Evolutionary conservation across 1,140 invertebrate species (phyloP).

Genomic region (Tetramorium alpestre): DNA sequence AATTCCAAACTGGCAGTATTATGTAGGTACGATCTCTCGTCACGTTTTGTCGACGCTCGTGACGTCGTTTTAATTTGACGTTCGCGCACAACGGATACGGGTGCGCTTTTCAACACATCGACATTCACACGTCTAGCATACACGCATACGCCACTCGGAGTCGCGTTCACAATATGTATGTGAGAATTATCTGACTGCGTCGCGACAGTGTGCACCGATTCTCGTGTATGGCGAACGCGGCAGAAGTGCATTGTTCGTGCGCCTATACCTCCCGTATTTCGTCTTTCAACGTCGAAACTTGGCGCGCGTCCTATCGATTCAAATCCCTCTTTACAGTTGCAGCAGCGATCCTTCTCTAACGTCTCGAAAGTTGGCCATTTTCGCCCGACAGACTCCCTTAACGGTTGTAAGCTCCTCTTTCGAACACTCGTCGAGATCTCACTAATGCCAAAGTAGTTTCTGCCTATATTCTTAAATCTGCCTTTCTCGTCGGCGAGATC

Average conservation of each 20-base stretch:
- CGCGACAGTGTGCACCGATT: neutral
- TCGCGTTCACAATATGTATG: constrained; percentile 45
- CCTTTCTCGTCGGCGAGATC: neutral
- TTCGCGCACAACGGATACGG: neutral
- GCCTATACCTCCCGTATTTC: constrained; percentile 29
- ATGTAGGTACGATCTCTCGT: constrained; percentile 17
- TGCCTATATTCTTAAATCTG: neutral
- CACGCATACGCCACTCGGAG: neutral
- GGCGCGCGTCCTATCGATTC: constrained; percentile 58
- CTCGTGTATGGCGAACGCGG: neutral
- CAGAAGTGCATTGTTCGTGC: constrained; percentile 59
- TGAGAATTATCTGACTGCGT: constrained; percentile 64
- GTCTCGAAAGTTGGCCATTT: constrained; percentile 45
- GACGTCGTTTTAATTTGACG: constrained; percentile 65
- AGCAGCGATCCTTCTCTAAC: constrained; percentile 31
- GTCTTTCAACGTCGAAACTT: constrained; percentile 63
- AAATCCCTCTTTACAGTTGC: constrained; percentile 57
- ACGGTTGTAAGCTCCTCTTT: neutral
- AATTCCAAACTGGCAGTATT: constrained; percentile 14
- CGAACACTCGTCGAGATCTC: neutral
- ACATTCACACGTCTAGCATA: neutral
- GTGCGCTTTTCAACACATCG: constrained; percentile 29
- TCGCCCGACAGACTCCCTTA: neutral
- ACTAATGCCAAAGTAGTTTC: neutral
- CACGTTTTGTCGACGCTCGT: constrained; percentile 3